Evolutionary conservation across 92 coral and sea anemone species (phyloP), one percentile per base, ranked within the genome.

Genomic region (Bergia puertoricense): DNA sequence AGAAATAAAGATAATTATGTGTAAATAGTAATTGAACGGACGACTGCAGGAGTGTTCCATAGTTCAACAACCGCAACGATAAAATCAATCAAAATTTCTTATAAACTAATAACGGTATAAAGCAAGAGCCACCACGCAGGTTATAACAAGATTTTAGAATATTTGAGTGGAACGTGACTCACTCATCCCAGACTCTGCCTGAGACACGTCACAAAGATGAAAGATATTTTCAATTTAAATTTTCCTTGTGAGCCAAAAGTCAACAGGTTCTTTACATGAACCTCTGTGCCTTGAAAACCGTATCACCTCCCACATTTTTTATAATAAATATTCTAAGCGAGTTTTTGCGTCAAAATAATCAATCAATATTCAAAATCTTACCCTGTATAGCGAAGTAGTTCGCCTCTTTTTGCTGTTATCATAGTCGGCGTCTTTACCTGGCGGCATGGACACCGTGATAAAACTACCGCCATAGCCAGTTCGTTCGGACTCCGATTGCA

Each of bases 401-500:
- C 98, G 82, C n/a, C 98, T 91, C 20, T 71, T 80, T 74, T 96
- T 95, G 74, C 96, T 94, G 85, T 95, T 93, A 62, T 94, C 91
- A 38, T 93, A 92, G 66, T 93, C 93, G 36, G 81, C 81, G 59
- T 85, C 96, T 42, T 73, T 88, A n/a, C 51, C 84, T 41, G 91
- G 89, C 38, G 99, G 98, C 89, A 96, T 92, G 4, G 98, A 94
- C 38, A 96, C 96, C 7, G 96, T 92, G 83, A 95, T 95, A 81
- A 96, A 96, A 43, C 93, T 72, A 56, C 87, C 87, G 87, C 87
- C 87, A 84, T 84, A 84, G 72, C 87, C 43, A 15, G 79, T 79
- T 48, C 87, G 87, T 37, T 84, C 79, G 66, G 79, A 14, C 79
- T 84, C 87, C 68, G 87, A 84, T 84, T 84, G 87, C 87, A 84